phyloP scores from a whole-genome alignment of 2,888 invertebrate genomes.

The Agrotis clavis region DNA sequence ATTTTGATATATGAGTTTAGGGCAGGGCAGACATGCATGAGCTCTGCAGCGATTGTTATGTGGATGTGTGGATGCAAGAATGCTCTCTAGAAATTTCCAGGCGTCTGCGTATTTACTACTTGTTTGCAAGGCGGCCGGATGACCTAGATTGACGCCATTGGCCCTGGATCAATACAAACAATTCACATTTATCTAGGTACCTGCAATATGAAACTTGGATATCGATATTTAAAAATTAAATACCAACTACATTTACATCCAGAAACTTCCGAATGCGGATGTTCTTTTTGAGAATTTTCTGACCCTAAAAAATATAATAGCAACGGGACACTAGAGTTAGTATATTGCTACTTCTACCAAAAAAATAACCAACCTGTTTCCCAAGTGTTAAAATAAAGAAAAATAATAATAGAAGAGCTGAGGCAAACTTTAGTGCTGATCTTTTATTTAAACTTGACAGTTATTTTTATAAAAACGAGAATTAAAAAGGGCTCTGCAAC shows the following conservation, averaged over 20 bases:
- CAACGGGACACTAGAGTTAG: background rate
- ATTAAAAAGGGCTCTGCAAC: background rate
- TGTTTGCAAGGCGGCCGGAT: background rate
- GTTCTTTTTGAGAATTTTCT: no score
- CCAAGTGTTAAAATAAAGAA: no score
- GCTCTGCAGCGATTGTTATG: background rate
- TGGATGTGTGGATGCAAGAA: background rate
- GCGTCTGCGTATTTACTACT: no score
- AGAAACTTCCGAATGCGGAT: background rate
- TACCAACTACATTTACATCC: no score
- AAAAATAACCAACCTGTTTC: no score
- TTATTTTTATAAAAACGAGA: background rate
- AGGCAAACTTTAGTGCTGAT: no score
- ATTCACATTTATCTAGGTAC: background rate
- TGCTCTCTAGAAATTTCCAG: conserved; percentile 7
- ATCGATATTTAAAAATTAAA: background rate
- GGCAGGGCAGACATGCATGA: background rate
- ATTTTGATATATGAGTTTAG: background rate
- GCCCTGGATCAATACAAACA: conserved; percentile 34
- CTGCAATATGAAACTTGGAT: background rate
- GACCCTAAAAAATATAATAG: conserved; percentile 3
- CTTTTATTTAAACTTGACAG: no score
- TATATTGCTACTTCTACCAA: background rate
- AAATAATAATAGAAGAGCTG: no score
- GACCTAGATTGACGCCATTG: conserved; percentile 25